Conservation (phyloP, 2,797 vertebrate species). For the Phataginus tricuspis region DNA sequence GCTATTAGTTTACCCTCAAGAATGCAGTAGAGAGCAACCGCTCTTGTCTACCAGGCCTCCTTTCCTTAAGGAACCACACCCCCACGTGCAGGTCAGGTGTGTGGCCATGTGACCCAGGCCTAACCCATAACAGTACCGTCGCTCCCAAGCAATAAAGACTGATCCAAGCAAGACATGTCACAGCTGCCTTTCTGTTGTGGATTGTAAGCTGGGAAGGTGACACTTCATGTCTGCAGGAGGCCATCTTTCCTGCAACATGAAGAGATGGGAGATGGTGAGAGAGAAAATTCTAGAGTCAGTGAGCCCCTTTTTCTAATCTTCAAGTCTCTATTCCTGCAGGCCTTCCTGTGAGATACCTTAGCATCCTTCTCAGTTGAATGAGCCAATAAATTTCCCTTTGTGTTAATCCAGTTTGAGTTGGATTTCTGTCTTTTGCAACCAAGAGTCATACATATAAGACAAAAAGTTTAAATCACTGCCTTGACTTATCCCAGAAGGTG, state of each 20-base stretch:
- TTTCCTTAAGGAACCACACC: not conserved
- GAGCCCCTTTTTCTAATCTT: not conserved
- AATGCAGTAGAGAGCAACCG: not conserved
- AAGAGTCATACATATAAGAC: constrained; percentile 22
- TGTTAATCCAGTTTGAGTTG: constrained; percentile 21
- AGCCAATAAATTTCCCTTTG: constrained; percentile 29
- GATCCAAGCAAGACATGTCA: not conserved
- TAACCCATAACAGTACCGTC: not conserved
- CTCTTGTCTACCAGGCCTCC: not conserved
- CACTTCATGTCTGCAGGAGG: not conserved
- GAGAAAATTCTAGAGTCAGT: not conserved
- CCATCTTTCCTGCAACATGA: not conserved
- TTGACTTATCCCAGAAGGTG: not conserved
- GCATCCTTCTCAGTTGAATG: not conserved
- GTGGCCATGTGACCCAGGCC: not conserved
- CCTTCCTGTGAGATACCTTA: not conserved
- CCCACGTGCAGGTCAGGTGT: not conserved
- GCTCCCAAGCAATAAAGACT: not conserved
- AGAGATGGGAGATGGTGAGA: not conserved
- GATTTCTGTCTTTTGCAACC: constrained; percentile 29
- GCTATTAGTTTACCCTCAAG: constrained; percentile 4
- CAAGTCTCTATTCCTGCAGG: not conserved
- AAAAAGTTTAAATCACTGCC: not conserved
- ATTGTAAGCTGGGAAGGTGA: not conserved
- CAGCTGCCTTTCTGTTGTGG: not conserved